A percentile compares a stretch with the other conserved stretches of the same genome.
Conservation (phyloP, 2,797 vertebrate genomes). For the Arvicola amphibius region DNA sequence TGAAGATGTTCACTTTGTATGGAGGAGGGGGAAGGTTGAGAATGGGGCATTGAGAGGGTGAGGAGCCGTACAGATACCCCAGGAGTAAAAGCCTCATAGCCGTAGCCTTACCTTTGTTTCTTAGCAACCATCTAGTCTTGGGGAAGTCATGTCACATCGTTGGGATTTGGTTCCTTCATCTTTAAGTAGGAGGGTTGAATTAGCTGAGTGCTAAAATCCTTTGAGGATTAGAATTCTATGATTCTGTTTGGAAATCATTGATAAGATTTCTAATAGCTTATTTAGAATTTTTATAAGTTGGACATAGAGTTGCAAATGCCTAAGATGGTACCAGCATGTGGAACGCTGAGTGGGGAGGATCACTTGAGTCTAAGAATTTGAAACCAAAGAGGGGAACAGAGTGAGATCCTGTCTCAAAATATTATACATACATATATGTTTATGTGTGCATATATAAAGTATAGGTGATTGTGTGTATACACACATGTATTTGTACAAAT, state of each 20-base stretch:
- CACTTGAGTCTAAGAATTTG: not conserved
- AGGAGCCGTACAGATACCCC: not conserved
- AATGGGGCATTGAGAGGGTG: too few species aligned
- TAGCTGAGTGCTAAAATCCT: not conserved
- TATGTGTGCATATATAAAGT: not conserved
- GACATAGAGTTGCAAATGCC: not conserved
- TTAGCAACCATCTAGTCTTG: not conserved
- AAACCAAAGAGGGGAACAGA: not conserved
- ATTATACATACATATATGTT: not conserved
- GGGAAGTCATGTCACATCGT: not conserved
- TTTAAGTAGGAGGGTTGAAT: not conserved
- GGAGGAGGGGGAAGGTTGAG: not conserved
- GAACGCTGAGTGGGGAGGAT: not conserved
- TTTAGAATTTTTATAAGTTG: not conserved
- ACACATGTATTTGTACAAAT: not conserved
- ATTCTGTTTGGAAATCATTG: not conserved
- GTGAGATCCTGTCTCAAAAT: not conserved
- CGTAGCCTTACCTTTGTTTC: not conserved
- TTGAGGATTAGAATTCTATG: not conserved
- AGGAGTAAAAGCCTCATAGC: not conserved
- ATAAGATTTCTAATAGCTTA: not conserved
- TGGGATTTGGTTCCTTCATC: not conserved
- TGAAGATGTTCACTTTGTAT: not conserved
- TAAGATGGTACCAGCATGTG: rapidly evolving
- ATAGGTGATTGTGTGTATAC: not conserved